Conservation (phyloP, 2,113 vertebrate genomes). For the Nanger granti region DNA sequence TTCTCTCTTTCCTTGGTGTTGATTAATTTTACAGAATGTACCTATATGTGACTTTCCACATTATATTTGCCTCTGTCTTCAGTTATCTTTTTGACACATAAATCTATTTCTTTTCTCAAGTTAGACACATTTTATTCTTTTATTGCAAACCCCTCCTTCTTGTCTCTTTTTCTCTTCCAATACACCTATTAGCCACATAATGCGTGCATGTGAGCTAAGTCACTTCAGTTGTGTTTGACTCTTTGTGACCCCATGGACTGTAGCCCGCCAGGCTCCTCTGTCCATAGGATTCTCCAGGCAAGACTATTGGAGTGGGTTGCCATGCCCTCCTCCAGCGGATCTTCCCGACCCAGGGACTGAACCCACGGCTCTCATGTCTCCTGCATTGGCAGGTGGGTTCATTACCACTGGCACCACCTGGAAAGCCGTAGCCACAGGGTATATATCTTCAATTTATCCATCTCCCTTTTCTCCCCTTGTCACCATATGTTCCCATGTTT, state of each 20-base stretch:
- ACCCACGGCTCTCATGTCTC: not conserved
- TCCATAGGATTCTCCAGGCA: not conserved
- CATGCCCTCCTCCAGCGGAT: not conserved
- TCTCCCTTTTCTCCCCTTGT: not conserved
- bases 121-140: not conserved
- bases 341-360: not conserved
- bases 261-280: not conserved
- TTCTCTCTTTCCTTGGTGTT: not conserved
- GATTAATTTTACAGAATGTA: not conserved
- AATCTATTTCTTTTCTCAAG: not conserved
- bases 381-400: not conserved
- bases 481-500: accelerated
- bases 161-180: not conserved
- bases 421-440: not conserved
- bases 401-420: not conserved
- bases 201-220: not conserved
- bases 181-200: not conserved
- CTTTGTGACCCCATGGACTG: not conserved
- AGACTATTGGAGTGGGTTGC: not conserved
- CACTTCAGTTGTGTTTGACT: not conserved
- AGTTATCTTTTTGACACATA: not conserved
- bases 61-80: not conserved
- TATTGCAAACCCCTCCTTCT: not conserved
- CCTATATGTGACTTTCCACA: not conserved
- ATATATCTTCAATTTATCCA: not conserved